phyloP scores from a whole-genome alignment of 2,888 invertebrate species.

The Sarcophaga variegata region DNA sequence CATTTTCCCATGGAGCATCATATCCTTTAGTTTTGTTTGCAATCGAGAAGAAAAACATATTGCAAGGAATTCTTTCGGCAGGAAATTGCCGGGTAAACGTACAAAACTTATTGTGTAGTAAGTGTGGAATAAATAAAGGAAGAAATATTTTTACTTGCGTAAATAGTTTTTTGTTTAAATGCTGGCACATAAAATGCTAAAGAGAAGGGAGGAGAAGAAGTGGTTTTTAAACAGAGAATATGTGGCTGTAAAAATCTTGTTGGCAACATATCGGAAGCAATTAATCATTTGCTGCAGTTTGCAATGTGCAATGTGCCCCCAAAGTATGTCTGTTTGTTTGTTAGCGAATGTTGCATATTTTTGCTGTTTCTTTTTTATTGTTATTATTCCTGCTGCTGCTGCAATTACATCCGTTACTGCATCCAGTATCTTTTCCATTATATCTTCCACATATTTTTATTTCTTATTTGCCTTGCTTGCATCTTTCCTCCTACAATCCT shows the following conservation, averaged over 20 bases:
- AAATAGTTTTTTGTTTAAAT: constrained; percentile 5
- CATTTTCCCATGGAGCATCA: constrained; percentile 63
- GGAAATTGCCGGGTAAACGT: constrained; percentile 67
- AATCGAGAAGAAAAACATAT: constrained; percentile 56
- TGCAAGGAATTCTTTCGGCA: constrained; percentile 55
- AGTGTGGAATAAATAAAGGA: constrained; percentile 11
- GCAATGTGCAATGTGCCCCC: constrained; percentile 66
- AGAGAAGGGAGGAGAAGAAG: background rate
- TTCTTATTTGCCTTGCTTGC: background rate
- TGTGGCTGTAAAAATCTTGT: constrained; percentile 52
- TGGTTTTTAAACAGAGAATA: constrained; percentile 17
- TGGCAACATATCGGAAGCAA: constrained; percentile 72
- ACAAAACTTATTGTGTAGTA: constrained; percentile 15
- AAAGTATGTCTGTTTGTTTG: constrained; percentile 36
- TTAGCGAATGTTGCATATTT: constrained; percentile 34
- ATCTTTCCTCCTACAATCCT: background rate
- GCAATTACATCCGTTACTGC: constrained; percentile 68
- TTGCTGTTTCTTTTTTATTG: constrained; percentile 23
- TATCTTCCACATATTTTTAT: constrained; percentile 39
- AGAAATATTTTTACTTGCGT: constrained; percentile 44
- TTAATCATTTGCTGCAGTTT: constrained; percentile 68
- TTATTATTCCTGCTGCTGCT: background rate
- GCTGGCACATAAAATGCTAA: background rate
- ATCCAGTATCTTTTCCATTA: constrained; percentile 61
- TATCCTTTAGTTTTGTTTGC: constrained; percentile 49